These are phyloP conservation scores for Drosophila melanica DNA, from an alignment of 1,140 invertebrate species.

Conservation along the genomic window DNA sequence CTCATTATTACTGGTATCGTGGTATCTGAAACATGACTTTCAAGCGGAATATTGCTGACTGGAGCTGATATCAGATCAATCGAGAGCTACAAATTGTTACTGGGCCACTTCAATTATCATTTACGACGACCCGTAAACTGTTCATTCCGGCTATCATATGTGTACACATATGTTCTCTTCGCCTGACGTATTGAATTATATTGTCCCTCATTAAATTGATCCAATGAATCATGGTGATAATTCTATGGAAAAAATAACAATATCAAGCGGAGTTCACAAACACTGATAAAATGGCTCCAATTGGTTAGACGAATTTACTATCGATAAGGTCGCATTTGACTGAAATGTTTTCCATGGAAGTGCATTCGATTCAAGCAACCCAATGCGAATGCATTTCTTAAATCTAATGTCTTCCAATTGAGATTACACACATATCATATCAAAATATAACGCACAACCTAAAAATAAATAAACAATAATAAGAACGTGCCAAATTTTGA, in stretches of 20 bases:
- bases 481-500: slow-evolving; percentile 35
- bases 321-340: slow-evolving; percentile 23
- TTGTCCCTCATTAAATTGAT: slow-evolving; percentile 3
- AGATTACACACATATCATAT: not conserved
- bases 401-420: not conserved
- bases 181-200: slow-evolving; percentile 21
- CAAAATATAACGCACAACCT: slow-evolving; percentile 16
- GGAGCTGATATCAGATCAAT: not conserved
- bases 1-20: too few species aligned
- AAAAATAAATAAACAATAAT: slow-evolving; percentile 31
- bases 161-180: not conserved
- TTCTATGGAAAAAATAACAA: not conserved
- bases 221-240: slow-evolving; percentile 29
- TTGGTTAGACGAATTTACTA: slow-evolving; percentile 22
- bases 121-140: slow-evolving; percentile 32
- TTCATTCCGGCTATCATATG: slow-evolving; percentile 13
- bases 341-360: slow-evolving; percentile 2
- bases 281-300: not conserved
- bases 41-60: not conserved
- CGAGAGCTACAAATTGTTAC: not conserved
- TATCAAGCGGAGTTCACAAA: not conserved
- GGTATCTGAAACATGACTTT: not conserved
- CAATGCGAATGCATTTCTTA: not conserved
- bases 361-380: not conserved
- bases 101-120: slow-evolving; percentile 13